phyloP scores from a whole-genome alignment of 2,888 invertebrate genomes.

The Chrysolina oricalcia region DNA sequence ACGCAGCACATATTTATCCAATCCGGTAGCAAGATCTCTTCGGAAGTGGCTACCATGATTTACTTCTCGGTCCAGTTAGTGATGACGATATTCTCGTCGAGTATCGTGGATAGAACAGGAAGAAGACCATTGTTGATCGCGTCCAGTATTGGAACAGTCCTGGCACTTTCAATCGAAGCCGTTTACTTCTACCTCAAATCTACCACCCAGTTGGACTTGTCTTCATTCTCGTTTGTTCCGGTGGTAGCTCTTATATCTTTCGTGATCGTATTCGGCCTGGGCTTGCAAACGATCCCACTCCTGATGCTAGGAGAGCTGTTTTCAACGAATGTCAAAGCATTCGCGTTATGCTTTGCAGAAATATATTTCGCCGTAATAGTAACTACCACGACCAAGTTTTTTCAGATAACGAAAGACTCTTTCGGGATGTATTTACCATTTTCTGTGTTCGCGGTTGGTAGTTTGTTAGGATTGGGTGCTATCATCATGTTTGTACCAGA shows the following conservation, averaged over 20 bases:
- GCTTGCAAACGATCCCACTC: constrained; percentile 74
- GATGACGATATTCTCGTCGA: constrained; percentile 74
- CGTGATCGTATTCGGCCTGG: constrained; percentile 73
- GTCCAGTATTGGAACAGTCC: constrained; percentile 71
- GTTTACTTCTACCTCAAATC: constrained; percentile 72
- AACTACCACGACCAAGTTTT: constrained; percentile 72
- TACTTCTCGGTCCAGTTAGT: constrained; percentile 75
- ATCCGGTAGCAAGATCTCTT: constrained; percentile 69
- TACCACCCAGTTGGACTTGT: constrained; percentile 65
- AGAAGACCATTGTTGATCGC: constrained; percentile 73
- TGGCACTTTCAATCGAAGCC: constrained; percentile 70
- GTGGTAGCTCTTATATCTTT: constrained; percentile 72
- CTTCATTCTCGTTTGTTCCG: constrained; percentile 69
- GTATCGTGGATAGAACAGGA: constrained; percentile 76
- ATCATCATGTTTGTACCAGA: constrained; percentile 79
- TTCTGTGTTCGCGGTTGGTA: constrained; percentile 77
- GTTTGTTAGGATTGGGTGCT: constrained; percentile 77
- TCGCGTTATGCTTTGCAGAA: constrained; percentile 75
- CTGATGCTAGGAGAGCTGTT: constrained; percentile 75
- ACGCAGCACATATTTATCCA: constrained; percentile 74
- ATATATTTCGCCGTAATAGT: constrained; percentile 73
- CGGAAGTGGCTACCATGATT: constrained; percentile 65
- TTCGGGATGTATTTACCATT: constrained; percentile 79
- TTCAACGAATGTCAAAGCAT: constrained; percentile 74
- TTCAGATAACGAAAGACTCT: constrained; percentile 73